Evolutionary conservation across 1,140 invertebrate species (phyloP).

Genomic region (Proctacanthus coquilletti): DNA sequence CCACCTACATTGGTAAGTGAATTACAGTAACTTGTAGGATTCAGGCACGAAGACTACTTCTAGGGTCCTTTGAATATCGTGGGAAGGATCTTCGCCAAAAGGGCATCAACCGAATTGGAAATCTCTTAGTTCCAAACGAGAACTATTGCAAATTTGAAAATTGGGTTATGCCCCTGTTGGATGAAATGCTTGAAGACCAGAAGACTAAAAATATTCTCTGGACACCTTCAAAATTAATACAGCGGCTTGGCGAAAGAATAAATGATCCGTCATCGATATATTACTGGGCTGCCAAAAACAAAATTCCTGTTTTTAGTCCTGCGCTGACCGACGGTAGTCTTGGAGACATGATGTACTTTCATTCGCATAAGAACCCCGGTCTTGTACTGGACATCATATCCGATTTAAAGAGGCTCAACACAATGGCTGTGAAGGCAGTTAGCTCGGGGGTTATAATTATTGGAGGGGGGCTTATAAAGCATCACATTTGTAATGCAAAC

Average conservation of each 20-base stretch:
- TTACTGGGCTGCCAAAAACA: conserved; percentile 96
- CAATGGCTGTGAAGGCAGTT: conserved; percentile 84
- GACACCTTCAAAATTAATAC: conserved; percentile 86
- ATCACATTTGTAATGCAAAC: conserved; percentile 98
- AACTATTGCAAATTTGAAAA: conserved; percentile 99
- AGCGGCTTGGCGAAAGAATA: conserved; percentile 76
- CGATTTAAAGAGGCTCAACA: conserved; percentile 81
- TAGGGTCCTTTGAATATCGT: conserved; percentile 54
- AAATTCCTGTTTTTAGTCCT: conserved; percentile 96
- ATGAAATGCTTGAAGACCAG: conserved; percentile 85
- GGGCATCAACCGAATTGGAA: conserved; percentile 95
- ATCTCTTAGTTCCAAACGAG: conserved; percentile 93
- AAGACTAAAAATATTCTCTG: conserved; percentile 57
- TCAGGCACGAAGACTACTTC: not conserved
- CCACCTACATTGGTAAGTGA: conserved; percentile 66
- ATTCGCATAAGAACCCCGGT: conserved; percentile 85
- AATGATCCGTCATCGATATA: conserved; percentile 84
- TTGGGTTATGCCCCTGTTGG: conserved; percentile 90
- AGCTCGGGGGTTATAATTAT: conserved; percentile 95
- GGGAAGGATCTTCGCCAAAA: conserved; percentile 62
- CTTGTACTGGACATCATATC: conserved; percentile 87
- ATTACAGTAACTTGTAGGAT: not conserved
- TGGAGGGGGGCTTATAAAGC: conserved; percentile 95
- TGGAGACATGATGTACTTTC: conserved; percentile 99
- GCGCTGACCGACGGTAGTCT: conserved; percentile 96